Base-by-base conservation (phyloP, 2,113 vertebrate genomes). In the Amphilophus citrinellus region DNA sequence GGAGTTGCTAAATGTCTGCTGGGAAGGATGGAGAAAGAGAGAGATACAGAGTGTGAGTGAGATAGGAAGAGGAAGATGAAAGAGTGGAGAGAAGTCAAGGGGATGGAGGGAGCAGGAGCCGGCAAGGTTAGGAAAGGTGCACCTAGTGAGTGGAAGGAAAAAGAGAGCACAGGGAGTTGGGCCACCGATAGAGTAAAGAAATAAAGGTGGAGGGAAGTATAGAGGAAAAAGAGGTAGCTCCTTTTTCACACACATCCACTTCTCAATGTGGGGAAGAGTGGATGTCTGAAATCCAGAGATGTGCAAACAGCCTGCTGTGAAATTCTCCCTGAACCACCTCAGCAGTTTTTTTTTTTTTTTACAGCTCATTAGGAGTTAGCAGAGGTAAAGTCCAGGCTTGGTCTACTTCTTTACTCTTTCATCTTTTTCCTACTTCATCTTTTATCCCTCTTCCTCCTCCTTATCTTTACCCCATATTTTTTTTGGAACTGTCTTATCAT, bases 1-100 rank as follows among this genome's bases (percentile, higher is more conserved):
- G 89, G 91, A 89, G 89, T 90, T 39, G 42, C 88, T 93, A 88
- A 93, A 88, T 83, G 87, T 94, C 89, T 91, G 88, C 87, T 76
- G 87, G 87, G 85, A 84, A 68, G 60, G 85, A 89, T 62, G 82
- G 87, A 80, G 76, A 47, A 32, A 13, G 71, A 50, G 57, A 56
- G 57, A 79, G 76, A 68, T 62, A 7, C 24, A 60, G 39, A 44
- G 77, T 15, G 78, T 6, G 80, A 27, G 56, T 56, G 76, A 80
- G 53, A 83, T 50, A 7, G 79, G 77, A 39, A 83, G 79, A 79
- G 42, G 76, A 71, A 79, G 89, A 89, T 86, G 80, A 90, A 85
- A 89, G 78, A 79, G 79, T 57, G 76, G 56, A 53, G 37, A 73
- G 78, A 32, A 83, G 76, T 79, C 53, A 59, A 77, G 71, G 44